phyloP scores from a whole-genome alignment of 2,113 vertebrate species.

The Eulemur rufifrons region DNA sequence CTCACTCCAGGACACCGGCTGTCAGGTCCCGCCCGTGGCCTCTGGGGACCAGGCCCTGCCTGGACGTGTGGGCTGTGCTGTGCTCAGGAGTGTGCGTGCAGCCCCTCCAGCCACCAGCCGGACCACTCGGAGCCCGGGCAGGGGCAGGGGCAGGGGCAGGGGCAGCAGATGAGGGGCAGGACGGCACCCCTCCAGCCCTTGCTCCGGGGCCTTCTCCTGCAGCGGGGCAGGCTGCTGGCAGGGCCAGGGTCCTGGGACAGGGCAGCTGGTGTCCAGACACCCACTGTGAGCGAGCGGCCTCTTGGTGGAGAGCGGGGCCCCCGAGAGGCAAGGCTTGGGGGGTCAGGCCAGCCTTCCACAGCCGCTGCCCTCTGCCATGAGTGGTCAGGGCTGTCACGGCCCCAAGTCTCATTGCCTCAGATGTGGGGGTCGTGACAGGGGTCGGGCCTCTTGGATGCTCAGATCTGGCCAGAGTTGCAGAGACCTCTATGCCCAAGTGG shows the following conservation, averaged over 20 bases:
- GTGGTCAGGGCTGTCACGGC: background rate
- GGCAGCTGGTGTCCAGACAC: background rate
- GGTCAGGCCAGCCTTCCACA: background rate
- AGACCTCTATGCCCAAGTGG: fast-evolving
- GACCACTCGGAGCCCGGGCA: background rate
- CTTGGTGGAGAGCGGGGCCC: background rate
- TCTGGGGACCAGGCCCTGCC: background rate
- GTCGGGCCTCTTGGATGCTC: background rate
- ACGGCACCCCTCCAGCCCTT: background rate
- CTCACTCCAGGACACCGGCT: background rate
- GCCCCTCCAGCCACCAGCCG: background rate
- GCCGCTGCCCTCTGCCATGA: no score
- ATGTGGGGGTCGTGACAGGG: background rate
- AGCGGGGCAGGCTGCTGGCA: background rate
- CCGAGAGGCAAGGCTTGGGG: background rate
- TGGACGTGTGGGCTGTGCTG: no score
- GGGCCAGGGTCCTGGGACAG: background rate
- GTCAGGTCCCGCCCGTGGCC: no score
- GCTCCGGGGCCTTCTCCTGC: no score
- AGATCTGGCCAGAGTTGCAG: background rate
- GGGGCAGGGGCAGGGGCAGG: no score
- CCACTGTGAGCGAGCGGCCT: background rate
- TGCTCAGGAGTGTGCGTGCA: background rate
- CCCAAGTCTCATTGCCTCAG: background rate
- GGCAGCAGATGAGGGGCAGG: background rate